These are phyloP conservation scores for Atta colombica DNA, from an alignment of 1,140 invertebrate genomes.

Conservation along the genomic window DNA sequence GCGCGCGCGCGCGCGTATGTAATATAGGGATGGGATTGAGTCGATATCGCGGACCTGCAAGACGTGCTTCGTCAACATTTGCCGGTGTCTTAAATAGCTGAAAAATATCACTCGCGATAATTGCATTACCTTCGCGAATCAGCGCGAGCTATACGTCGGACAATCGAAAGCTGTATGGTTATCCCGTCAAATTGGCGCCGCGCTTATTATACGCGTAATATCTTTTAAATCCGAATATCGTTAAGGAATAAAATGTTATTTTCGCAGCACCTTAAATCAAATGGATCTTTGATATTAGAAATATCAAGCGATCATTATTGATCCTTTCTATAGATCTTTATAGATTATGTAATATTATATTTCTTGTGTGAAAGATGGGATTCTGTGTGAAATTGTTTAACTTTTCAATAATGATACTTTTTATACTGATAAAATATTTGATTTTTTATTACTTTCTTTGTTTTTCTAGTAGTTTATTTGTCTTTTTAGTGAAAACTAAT, in stretches of 20 bases:
- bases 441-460: too few relatives aligned
- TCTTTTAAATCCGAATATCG: neutral
- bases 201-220: neutral
- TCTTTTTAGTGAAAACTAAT: too few relatives aligned
- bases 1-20: neutral
- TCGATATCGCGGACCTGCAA: constrained; percentile 1
- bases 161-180: neutral
- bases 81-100: constrained; percentile 11
- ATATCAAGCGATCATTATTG: too few relatives aligned
- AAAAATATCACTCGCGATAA: constrained; percentile 17
- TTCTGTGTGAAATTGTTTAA: too few relatives aligned
- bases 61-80: neutral
- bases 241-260: neutral
- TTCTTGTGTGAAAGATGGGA: too few relatives aligned
- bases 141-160: neutral
- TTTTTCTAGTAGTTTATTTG: too few relatives aligned
- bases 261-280: neutral
- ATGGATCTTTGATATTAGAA: too few relatives aligned
- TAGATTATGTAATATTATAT: too few relatives aligned
- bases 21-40: neutral
- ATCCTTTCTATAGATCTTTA: too few relatives aligned
- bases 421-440: too few relatives aligned
- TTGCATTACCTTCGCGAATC: neutral
- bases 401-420: too few relatives aligned
- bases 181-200: neutral